Evolutionary conservation across 2,888 invertebrate genomes (phyloP), one percentile per base, ranked within the genome.

Genomic region (Chrysodeixis includens): DNA sequence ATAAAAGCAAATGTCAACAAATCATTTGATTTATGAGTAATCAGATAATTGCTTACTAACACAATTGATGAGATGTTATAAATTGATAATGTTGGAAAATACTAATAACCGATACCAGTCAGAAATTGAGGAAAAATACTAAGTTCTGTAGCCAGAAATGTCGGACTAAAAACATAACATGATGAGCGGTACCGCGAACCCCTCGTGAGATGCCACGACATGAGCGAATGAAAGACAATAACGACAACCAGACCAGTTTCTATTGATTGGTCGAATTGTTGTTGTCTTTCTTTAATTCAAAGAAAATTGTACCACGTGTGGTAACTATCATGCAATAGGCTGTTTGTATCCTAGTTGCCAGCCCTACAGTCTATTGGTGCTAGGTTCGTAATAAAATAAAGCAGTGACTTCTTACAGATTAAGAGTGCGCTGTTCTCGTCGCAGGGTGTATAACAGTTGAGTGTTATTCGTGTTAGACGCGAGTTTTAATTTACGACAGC

Each of bases 401-500:
- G 69, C 54, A 22, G 49, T 51, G 68, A 61, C 35, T 70, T 56
- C 6, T 51, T 62, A 22, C 56, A 70, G 65, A 74, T 71, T 56
- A 63, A 69, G 61, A 69, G 54, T 59, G 63, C 53, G 56, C 64
- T 54, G 58, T 63, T 66, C 66, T 18, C 35, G 20, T 32, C 22
- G 20, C 66, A 51, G 61, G 52, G 62, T 56, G 58, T 63, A 62
- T 71, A 67, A 67, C 60, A 56, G 60, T 69, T 55, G 70, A 75
- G 66, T 74, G 72, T 69, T 76, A 71, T 71, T 76, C 69, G 62
- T 71, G 74, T 67, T 71, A 51, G 66, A 71, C 69, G 62, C 53
- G 52, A 56, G 68, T 79, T 76, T 65, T 70, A 70, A 71, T 79
- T 64, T 72, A 76, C 56, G 76, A 69, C 66, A 35, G 67, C 56